A percentile compares a stretch with the other conserved stretches of the same genome.
Conservation (phyloP, 2,113 vertebrate species). For the Rattus rattus region DNA sequence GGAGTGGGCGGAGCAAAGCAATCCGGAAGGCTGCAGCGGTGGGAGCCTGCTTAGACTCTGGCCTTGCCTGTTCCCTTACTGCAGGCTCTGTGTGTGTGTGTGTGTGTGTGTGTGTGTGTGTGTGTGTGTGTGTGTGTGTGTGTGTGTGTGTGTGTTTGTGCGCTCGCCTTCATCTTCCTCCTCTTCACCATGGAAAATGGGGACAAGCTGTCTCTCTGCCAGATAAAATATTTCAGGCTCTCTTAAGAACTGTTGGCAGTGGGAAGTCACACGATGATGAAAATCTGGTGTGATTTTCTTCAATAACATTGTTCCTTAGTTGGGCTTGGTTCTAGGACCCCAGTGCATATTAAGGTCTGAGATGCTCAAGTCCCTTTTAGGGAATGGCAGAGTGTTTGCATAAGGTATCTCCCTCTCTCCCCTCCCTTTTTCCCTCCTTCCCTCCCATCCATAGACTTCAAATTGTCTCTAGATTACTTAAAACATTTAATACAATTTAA, state of each 20-base stretch:
- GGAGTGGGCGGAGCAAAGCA: background rate
- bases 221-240: background rate
- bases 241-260: background rate
- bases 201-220: too few relatives aligned
- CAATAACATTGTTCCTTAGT: background rate
- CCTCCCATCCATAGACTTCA: background rate
- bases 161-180: background rate
- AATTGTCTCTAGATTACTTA: constrained; percentile 10
- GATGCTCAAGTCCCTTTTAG: background rate
- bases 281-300: constrained; percentile 36
- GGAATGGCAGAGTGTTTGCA: background rate
- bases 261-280: background rate
- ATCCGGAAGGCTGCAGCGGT: too few relatives aligned
- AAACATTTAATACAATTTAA: background rate
- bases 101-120: too few relatives aligned
- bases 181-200: background rate
- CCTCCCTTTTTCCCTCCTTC: background rate
- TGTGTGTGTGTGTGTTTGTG: too few relatives aligned
- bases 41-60: background rate
- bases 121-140: too few relatives aligned
- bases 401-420: background rate
- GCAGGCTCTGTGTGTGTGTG: background rate
- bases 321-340: background rate
- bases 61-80: background rate
- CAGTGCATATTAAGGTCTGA: background rate